Base-by-base conservation (phyloP, 2,113 vertebrate species). In the Aspiorhynchus laticeps region DNA sequence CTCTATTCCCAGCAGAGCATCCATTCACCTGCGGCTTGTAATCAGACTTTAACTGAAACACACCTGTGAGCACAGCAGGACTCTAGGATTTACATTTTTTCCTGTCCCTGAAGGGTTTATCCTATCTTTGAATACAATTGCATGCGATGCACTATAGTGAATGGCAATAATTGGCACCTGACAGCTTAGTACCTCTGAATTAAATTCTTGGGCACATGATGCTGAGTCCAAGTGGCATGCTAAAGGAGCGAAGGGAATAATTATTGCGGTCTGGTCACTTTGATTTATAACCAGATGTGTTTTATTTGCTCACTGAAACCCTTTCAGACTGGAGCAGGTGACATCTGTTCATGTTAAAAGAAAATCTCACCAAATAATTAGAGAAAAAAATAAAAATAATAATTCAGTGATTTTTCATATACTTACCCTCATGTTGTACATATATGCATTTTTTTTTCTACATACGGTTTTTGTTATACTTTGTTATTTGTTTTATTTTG, bases 31-130 rank as follows among this genome's bases (percentile, higher is more conserved):
- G 36, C 33, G 31, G 31, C 59, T 80, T 79, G 14, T 48, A 81
- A 86, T 86, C 78, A 81, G 46, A 15, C 19, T 78, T 63, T 74
- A 86, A 86, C 69, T 74, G 77, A 86, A 81, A 53, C n/a, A 51
- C 36, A 59, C 78, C 78, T 86, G 36, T 81, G 65, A 74, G 61
- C 53, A 24, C 85, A 73, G 48, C 78, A 86, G 46, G 85, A 65
- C 12, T 56, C 65, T n/a, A n/a, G n/a, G n/a, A 80, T 61, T 26
- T 41, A 59, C 33, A 73, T 10, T 12, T 12, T 2, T 24, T 12
- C 69, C 36, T 41, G 36, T 73, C 69, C 69, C 33, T 73, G 33
- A 41, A 73, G 33, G 33, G 24, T 73, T 73, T 38, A 38, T 73
- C 19, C 36, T 41, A 73, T 41, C 10, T 41, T 41, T 36, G 4